Percentiles rank a stretch among this genome's conserved stretches.
Evolutionary conservation across 2,113 vertebrate genomes (phyloP).

Genomic region (Machaerirhynchus nigripectus): DNA sequence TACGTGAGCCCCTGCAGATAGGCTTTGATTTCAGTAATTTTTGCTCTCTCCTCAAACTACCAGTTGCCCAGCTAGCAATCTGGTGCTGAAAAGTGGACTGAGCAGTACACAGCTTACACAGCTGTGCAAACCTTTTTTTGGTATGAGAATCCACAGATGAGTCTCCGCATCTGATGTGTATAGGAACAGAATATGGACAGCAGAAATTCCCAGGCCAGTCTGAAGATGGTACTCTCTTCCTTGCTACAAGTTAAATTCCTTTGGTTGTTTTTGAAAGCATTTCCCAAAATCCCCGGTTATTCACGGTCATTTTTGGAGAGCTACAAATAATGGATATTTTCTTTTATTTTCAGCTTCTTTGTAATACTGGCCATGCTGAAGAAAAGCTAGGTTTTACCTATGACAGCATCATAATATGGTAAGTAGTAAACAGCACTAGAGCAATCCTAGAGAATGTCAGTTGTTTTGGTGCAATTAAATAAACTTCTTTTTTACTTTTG

Average conservation of each 20-base stretch:
- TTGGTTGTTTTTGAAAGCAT: neutral
- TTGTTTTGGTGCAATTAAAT: neutral
- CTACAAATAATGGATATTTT: neutral
- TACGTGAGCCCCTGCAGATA: neutral
- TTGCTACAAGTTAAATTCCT: neutral
- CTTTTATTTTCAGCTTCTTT: constrained; percentile 85
- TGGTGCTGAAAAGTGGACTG: neutral
- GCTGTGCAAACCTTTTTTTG: neutral
- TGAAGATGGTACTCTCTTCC: neutral
- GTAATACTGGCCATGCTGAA: constrained; percentile 89
- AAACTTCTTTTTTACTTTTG: neutral
- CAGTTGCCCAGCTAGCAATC: neutral
- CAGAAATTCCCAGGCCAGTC: neutral
- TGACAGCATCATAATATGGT: constrained; percentile 98
- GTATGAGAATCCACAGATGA: neutral
- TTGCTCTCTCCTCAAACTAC: neutral
- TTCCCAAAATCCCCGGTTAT: neutral
- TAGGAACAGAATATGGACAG: neutral
- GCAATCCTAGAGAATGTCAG: neutral
- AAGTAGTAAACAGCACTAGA: constrained; percentile 57
- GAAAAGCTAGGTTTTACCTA: constrained; percentile 95
- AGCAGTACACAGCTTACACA: neutral
- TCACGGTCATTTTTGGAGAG: neutral
- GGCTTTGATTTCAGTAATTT: neutral
- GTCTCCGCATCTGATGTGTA: rapidly evolving